phyloP scores from a whole-genome alignment of 2,113 vertebrate species.

The Archilochus colubris region DNA sequence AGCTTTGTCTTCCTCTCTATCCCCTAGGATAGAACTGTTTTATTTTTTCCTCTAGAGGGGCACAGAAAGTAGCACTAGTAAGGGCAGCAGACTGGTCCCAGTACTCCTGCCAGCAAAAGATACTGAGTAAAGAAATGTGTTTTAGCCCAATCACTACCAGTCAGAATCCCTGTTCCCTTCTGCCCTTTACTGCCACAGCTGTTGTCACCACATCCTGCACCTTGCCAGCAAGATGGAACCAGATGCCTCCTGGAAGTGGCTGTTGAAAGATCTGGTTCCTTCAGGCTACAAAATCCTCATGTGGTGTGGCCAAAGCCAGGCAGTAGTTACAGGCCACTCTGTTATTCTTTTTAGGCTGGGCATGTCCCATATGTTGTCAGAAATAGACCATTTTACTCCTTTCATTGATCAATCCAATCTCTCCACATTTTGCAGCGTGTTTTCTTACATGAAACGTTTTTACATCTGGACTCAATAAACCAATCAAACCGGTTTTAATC shows the following conservation, averaged over 20 bases:
- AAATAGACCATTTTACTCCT: background rate
- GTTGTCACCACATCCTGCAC: background rate
- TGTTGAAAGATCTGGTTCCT: background rate
- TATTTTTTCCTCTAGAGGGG: background rate
- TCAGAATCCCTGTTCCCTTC: background rate
- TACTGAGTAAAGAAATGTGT: background rate
- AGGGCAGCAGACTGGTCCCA: background rate
- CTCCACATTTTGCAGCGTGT: background rate
- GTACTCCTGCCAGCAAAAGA: background rate
- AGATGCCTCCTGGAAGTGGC: background rate
- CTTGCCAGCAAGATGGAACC: background rate
- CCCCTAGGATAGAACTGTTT: background rate
- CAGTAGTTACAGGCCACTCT: background rate
- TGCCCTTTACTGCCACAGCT: background rate
- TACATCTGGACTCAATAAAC: background rate
- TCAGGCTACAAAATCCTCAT: accelerated
- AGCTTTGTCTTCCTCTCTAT: background rate
- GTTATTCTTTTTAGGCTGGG: background rate
- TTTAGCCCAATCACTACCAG: background rate
- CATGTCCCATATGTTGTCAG: background rate
- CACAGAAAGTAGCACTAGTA: background rate
- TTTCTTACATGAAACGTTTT: background rate
- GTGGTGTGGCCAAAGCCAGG: background rate
- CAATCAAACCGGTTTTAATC: background rate
- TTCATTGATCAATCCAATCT: background rate